Percentiles rank a stretch among this genome's conserved stretches.
Evolutionary conservation across 1,140 invertebrate genomes (phyloP).

Genomic region (Harpegnathos saltator): DNA sequence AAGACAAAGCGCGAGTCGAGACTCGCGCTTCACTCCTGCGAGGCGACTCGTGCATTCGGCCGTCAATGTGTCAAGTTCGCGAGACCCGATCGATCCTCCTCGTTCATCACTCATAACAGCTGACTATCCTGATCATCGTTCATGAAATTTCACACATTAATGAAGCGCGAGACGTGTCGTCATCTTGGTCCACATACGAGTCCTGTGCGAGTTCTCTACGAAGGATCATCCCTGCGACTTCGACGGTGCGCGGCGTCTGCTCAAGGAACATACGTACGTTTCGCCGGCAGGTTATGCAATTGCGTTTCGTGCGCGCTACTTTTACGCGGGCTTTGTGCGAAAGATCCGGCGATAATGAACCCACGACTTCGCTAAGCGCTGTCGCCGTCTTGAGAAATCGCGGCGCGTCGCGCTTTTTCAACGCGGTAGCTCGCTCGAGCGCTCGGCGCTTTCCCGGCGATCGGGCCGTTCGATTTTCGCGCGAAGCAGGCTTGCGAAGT

Average conservation of each 20-base stretch:
- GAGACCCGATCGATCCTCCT: too few species aligned
- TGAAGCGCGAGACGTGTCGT: neutral
- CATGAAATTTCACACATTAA: too few species aligned
- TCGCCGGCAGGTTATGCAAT: slow-evolving; percentile 75
- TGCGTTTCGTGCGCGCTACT: slow-evolving; percentile 78
- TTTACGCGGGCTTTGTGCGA: slow-evolving; percentile 76
- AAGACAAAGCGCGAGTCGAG: too few species aligned
- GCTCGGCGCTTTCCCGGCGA: neutral
- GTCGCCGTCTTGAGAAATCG: slow-evolving; percentile 54
- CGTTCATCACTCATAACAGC: too few species aligned
- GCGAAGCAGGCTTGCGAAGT: neutral
- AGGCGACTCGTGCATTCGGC: too few species aligned
- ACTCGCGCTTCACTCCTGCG: too few species aligned
- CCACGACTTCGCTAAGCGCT: slow-evolving; percentile 51
- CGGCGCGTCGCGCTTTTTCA: slow-evolving; percentile 4
- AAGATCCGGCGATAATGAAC: slow-evolving; percentile 76
- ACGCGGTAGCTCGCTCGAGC: slow-evolving; percentile 25
- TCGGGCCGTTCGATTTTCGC: neutral
- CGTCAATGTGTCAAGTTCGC: too few species aligned
- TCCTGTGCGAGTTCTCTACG: neutral
- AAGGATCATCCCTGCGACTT: neutral
- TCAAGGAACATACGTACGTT: slow-evolving; percentile 68
- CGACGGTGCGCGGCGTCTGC: slow-evolving; percentile 24
- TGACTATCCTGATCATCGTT: too few species aligned
- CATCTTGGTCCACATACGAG: neutral